These are phyloP conservation scores for Lepidurus arcticus DNA, from an alignment of 1,140 invertebrate genomes.

Conservation along the genomic window DNA sequence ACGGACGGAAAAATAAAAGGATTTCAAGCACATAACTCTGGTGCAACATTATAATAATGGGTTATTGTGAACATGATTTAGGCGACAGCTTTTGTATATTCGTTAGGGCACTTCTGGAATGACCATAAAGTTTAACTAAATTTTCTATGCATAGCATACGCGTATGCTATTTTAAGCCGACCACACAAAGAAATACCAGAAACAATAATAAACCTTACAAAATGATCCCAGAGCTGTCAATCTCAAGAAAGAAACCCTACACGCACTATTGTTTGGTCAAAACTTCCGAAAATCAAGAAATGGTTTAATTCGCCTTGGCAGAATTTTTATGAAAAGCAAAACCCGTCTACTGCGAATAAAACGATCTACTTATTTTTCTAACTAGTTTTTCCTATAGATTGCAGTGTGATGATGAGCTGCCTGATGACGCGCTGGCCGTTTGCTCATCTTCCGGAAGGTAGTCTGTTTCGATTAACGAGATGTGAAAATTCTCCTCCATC, in stretches of 20 bases:
- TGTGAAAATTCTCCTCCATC: slow-evolving; percentile 34
- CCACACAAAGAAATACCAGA: background rate
- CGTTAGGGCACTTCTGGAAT: background rate
- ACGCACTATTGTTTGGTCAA: background rate
- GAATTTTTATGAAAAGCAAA: background rate
- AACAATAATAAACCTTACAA: background rate
- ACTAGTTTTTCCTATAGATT: background rate
- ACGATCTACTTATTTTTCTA: background rate
- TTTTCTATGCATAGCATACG: background rate
- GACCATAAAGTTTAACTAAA: background rate
- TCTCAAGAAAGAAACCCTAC: background rate
- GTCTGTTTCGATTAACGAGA: slow-evolving; percentile 29
- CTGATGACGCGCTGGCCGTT: background rate
- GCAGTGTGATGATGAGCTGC: background rate
- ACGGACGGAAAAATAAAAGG: too few relatives aligned
- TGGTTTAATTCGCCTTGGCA: background rate
- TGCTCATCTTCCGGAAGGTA: background rate
- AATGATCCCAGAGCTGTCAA: background rate
- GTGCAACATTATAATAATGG: background rate
- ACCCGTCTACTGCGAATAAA: background rate
- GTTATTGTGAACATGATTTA: background rate
- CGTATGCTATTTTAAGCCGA: background rate
- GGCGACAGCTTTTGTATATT: background rate
- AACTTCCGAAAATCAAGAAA: background rate
- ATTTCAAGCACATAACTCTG: too few relatives aligned